A percentile compares a stretch with the other conserved stretches of the same genome.
These are phyloP conservation scores for Patella depressa DNA, from an alignment of 2,888 invertebrate genomes.

Conservation along the genomic window DNA sequence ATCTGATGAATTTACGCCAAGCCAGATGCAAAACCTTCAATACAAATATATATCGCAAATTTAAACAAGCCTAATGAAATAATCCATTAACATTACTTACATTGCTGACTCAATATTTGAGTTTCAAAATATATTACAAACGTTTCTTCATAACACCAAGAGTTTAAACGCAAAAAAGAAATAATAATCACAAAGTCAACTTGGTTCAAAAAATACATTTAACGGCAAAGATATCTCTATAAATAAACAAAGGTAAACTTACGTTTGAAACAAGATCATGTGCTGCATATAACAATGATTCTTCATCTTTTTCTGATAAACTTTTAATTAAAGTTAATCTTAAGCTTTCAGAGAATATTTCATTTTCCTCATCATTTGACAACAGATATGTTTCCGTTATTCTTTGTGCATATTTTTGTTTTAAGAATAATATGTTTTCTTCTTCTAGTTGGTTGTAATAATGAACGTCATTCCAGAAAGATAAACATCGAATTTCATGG, in stretches of 20 bases:
- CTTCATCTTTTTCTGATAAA: conserved; percentile 37
- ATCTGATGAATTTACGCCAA: no score
- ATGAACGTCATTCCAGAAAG: conserved; percentile 50
- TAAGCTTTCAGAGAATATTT: conserved; percentile 44
- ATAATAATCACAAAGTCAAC: no score
- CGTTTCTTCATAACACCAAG: no score
- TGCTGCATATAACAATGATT: conserved; percentile 39
- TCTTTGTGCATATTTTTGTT: conserved; percentile 14
- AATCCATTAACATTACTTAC: no score
- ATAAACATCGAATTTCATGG: conserved; percentile 38
- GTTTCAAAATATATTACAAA: no score
- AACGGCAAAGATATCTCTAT: neutral
- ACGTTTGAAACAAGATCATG: conserved; percentile 49
- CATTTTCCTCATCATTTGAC: conserved; percentile 19
- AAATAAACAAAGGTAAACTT: conserved; percentile 6
- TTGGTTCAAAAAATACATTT: neutral
- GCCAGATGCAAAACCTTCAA: no score
- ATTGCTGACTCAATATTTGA: no score
- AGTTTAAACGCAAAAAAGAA: no score
- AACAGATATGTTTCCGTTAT: conserved; percentile 41
- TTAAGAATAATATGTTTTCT: conserved; percentile 28
- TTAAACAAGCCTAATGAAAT: no score
- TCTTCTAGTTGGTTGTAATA: conserved; percentile 42
- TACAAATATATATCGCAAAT: no score
- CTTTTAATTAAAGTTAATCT: conserved; percentile 41